Base-by-base conservation (phyloP, 2,888 invertebrate genomes). In the Thera britannica region DNA sequence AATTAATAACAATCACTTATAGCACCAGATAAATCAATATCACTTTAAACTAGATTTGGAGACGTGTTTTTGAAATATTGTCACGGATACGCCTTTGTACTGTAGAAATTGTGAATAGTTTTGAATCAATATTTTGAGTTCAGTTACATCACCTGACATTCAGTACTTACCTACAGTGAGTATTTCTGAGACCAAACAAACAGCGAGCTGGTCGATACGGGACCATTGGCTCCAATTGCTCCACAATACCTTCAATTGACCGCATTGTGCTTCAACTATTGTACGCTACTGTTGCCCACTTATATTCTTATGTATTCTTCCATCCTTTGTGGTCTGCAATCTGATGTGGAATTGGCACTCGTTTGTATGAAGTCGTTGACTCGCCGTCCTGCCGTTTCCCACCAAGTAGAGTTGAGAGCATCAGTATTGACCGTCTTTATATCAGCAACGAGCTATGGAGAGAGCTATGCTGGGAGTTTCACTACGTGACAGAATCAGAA, bases 1-100 rank as follows among this genome's bases (percentile, higher is more conserved):
- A 89, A 92, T 92, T 92, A 92, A 91, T 92, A 91, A 90, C 89
- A 90, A 91, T 92, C 88, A 84, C 79, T 83, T 85, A 41, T 83
- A 81, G 81, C 75, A 70, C 75, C 70, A 77, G 48, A 77, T 78
- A 89, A 87, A 90, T 90, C 90, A 87, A 87, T 73, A 73, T 68
- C 71, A 75, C 61, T 75, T 73, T 70, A 58, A 71, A 73, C 72
- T 73, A 67, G 65, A 73, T 72, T 70, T 72, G 4, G 52, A 61
- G 23, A 69, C 57, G 6, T 23, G 34, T 46, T 62, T 48, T 36
- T 36, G n/a, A 46, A 35, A 55, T 55, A 55, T 59, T 35, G 38
- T 54, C 12, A 23, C 23, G 34, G 51, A 23, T 46, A 46, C 23
- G 44, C 35, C 35, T 7, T 41, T 41, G 41, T 41, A 5, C 7